These are phyloP conservation scores for Rhadinocentrus ornatus DNA, from an alignment of 2,797 vertebrate species.

Conservation along the genomic window DNA sequence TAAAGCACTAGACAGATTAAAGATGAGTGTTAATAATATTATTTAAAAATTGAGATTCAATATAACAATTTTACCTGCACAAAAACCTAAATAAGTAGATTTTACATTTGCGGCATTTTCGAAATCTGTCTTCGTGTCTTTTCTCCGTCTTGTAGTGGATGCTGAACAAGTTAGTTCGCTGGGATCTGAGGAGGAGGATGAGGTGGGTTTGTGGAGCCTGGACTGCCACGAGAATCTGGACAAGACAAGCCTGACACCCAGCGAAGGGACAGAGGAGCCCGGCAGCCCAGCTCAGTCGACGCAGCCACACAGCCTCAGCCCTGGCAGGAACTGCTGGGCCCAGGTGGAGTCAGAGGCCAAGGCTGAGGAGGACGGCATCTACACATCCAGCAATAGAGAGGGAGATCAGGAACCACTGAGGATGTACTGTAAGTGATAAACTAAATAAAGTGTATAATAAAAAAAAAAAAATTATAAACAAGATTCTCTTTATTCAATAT, in stretches of 20 bases:
- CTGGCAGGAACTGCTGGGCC: constrained; percentile 70
- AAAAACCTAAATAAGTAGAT: neutral
- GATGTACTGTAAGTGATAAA: constrained; percentile 78
- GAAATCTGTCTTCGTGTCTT: neutral
- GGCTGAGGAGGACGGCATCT: constrained; percentile 49
- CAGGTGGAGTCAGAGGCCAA: constrained; percentile 68
- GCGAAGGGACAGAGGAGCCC: constrained; percentile 79
- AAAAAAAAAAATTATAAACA: too few relatives aligned
- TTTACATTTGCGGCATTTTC: constrained; percentile 1
- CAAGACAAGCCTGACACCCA: constrained; percentile 81
- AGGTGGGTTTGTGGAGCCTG: constrained; percentile 79
- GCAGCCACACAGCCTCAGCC: constrained; percentile 72
- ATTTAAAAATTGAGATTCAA: constrained; percentile 10
- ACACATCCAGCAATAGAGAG: constrained; percentile 46
- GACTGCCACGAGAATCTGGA: constrained; percentile 80
- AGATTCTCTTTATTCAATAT: too few relatives aligned
- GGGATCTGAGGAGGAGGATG: constrained; percentile 86
- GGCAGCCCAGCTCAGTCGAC: constrained; percentile 71
- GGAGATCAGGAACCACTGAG: constrained; percentile 59
- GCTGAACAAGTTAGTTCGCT: constrained; percentile 74
- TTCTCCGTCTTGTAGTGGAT: constrained; percentile 65
- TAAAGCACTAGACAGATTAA: constrained; percentile 1
- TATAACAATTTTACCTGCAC: neutral
- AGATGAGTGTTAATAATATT: constrained; percentile 10
- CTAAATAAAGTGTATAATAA: neutral